These are phyloP conservation scores for Corapipo altera DNA, from an alignment of 2,113 vertebrate species.

Conservation along the genomic window DNA sequence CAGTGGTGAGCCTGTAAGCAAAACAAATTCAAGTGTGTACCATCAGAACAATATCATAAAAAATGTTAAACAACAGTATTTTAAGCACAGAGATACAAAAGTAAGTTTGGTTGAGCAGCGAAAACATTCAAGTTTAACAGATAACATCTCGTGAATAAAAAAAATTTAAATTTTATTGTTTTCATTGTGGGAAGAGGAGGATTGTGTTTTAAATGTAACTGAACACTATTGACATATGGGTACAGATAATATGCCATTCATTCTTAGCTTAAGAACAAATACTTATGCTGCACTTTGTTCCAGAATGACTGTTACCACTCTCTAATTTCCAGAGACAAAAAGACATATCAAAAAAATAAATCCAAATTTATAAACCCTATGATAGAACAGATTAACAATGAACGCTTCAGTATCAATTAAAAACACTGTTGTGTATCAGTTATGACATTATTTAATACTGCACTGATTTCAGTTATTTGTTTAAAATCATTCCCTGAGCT, in stretches of 20 bases:
- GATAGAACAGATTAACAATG: neutral
- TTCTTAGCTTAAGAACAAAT: neutral
- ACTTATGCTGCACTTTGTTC: neutral
- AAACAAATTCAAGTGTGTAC: neutral
- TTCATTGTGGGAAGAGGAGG: too few relatives aligned
- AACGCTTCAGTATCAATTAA: neutral
- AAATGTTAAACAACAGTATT: neutral
- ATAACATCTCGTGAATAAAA: neutral
- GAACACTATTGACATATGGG: neutral
- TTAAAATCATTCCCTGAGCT: neutral
- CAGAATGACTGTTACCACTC: neutral
- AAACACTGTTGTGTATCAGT: neutral
- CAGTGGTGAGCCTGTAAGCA: slow-evolving; percentile 77
- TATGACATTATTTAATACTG: neutral
- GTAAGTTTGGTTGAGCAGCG: neutral
- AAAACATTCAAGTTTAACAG: neutral
- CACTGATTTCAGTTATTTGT: neutral
- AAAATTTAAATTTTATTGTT: neutral
- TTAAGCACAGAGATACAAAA: neutral
- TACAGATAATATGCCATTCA: neutral
- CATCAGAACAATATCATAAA: neutral
- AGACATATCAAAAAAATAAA: neutral
- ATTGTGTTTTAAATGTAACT: neutral
- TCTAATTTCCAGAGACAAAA: neutral
- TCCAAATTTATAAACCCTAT: neutral